Conservation (phyloP, 1,140 invertebrate genomes). For the Cherax quadricarinatus region DNA sequence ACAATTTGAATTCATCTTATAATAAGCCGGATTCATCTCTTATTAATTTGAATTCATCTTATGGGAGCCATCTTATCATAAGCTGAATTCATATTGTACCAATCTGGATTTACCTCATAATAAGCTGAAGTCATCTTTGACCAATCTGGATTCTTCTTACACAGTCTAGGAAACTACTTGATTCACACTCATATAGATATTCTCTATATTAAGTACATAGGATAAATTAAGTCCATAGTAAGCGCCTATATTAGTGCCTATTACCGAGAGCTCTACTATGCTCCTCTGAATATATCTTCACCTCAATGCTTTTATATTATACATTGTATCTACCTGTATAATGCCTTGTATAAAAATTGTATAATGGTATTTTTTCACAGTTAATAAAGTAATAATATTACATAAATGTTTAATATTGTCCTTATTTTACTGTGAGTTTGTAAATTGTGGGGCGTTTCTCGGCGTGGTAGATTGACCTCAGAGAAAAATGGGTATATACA, state of each 20-base stretch:
- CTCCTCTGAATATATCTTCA: not conserved
- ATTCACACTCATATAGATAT: not conserved
- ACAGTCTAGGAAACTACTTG: not conserved
- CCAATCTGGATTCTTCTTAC: not conserved
- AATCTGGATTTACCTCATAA: not conserved
- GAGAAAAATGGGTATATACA: too few relatives aligned
- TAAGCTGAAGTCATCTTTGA: not conserved
- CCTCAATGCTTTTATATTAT: not conserved
- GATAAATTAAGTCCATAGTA: not conserved
- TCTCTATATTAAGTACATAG: not conserved
- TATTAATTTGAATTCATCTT: too few relatives aligned
- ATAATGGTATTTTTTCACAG: not conserved
- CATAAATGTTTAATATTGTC: not conserved
- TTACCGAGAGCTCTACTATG: not conserved
- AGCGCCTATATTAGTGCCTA: not conserved
- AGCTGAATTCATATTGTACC: not conserved
- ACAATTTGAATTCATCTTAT: too few relatives aligned
- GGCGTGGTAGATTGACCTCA: too few relatives aligned
- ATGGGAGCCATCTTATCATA: too few relatives aligned
- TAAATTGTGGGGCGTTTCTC: too few relatives aligned
- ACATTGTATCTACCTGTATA: conserved; percentile 1
- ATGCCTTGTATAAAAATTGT: not conserved
- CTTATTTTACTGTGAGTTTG: too few relatives aligned
- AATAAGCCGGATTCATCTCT: too few relatives aligned
- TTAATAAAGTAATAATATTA: not conserved